phyloP scores from a whole-genome alignment of 2,113 vertebrate genomes.

The Pachyramphus minor region DNA sequence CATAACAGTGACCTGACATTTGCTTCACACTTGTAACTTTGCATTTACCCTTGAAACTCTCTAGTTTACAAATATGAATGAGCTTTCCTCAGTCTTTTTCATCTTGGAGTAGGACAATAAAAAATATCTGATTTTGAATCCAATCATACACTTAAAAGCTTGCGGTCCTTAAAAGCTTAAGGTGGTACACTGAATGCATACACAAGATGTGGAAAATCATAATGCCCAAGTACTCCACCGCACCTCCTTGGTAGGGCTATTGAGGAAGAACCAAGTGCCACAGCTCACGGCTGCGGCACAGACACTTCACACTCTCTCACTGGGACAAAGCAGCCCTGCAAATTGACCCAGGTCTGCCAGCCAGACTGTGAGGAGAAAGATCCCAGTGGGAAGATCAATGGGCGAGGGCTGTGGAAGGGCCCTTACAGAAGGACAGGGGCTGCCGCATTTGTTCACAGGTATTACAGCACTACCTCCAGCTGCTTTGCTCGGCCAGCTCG shows the following conservation, averaged over 20 bases:
- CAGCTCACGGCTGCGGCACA: background rate
- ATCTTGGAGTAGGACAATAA: background rate
- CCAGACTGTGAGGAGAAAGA: background rate
- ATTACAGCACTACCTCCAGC: background rate
- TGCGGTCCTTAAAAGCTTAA: background rate
- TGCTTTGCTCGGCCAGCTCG: background rate
- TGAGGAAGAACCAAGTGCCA: background rate
- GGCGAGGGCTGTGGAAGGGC: background rate
- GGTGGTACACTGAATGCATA: background rate
- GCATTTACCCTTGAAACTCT: background rate
- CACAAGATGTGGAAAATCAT: background rate
- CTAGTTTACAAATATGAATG: background rate
- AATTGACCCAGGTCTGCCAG: background rate
- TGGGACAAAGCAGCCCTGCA: background rate
- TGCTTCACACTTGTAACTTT: background rate
- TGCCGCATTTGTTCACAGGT: background rate
- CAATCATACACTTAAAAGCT: background rate
- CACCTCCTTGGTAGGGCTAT: rapidly evolving
- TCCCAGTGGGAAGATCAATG: rapidly evolving
- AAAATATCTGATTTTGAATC: background rate
- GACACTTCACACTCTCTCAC: background rate
- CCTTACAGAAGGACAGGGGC: background rate
- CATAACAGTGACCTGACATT: background rate
- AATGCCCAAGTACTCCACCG: rapidly evolving
- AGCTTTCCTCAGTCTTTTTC: background rate